Evolutionary conservation across 2,888 invertebrate genomes (phyloP).

Genomic region (Agriotes lineatus): DNA sequence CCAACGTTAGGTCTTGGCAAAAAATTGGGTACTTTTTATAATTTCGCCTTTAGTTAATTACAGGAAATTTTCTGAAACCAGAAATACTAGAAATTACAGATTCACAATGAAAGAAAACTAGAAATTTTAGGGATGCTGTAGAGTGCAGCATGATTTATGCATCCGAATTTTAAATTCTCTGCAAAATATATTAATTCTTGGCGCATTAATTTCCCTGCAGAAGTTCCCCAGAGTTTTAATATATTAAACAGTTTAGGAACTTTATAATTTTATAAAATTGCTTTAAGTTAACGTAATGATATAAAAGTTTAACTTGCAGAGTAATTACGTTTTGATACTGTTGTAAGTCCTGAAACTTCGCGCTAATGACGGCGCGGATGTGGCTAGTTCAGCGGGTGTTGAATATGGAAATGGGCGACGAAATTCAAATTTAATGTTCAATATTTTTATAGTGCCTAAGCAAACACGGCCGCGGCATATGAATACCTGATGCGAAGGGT

Average conservation of each 20-base stretch:
- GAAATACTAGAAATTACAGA: no score
- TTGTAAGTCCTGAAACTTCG: not conserved
- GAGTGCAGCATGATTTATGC: not conserved
- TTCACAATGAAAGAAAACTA: not conserved
- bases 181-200: not conserved
- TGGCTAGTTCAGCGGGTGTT: not conserved
- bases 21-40: no score
- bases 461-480: not conserved
- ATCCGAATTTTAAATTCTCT: not conserved
- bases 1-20: no score
- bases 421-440: not conserved
- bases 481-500: not conserved
- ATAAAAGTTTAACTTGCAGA: slow-evolving; percentile 9
- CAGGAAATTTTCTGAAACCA: no score
- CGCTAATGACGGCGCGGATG: not conserved
- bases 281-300: slow-evolving; percentile 9
- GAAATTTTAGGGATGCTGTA: not conserved
- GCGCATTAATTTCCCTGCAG: not conserved
- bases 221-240: not conserved
- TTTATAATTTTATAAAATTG: slow-evolving; percentile 18
- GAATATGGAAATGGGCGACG: not conserved
- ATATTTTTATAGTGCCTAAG: not conserved
- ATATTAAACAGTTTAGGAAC: slow-evolving; percentile 5
- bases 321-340: slow-evolving; percentile 17
- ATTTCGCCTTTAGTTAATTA: no score